Base-by-base conservation (phyloP, 2,113 vertebrate genomes). In the Reinhardtius hippoglossoides region DNA sequence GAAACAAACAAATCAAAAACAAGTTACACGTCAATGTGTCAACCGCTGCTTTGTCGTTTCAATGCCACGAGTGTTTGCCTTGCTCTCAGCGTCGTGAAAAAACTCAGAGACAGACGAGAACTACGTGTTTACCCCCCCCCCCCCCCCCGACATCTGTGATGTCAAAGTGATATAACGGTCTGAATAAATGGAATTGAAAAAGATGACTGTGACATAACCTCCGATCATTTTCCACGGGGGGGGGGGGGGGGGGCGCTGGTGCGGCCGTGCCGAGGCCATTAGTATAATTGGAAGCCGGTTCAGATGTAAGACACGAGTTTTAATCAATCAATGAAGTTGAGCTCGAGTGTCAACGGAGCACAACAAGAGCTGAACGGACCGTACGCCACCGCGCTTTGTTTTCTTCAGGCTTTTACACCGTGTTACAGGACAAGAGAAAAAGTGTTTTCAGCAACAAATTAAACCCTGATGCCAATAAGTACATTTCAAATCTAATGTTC, bases 221-320 rank as follows among this genome's bases (percentile, higher is more conserved):
- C 31, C 9, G 14, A 77, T 71, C 20, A 23, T 78, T 85, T 80
- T 55, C 16, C 1, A 0, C 24, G 46, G 54, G 54, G 21, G 5
- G 52, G 1, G 0, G 20, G 0, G 21, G 46, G 54, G 54, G 21
- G 5, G 52, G 1, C 1, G 20, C 31, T 26, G 65, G 48, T 65
- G 72, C 63, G 71, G 24, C 42, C 65, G 61, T 62, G 50, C 46
- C 0, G 35, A 83, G 52, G 46, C 74, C 59, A 76, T 83, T 84
- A 81, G 78, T 82, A 71, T 83, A 82, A 87, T 84, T 81, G 74
- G 78, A 78, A 46, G 65, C 66, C 61, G 16, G 62, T 86, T 86
- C 63, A 59, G 50, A 82, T 82, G 72, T 67, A 48, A 82, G 67
- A 85, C 76, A 23, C 79, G 74, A 71, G 58, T 76, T 83, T 84